Conservation (phyloP, 2,888 invertebrate genomes). For the Cabera pusaria region DNA sequence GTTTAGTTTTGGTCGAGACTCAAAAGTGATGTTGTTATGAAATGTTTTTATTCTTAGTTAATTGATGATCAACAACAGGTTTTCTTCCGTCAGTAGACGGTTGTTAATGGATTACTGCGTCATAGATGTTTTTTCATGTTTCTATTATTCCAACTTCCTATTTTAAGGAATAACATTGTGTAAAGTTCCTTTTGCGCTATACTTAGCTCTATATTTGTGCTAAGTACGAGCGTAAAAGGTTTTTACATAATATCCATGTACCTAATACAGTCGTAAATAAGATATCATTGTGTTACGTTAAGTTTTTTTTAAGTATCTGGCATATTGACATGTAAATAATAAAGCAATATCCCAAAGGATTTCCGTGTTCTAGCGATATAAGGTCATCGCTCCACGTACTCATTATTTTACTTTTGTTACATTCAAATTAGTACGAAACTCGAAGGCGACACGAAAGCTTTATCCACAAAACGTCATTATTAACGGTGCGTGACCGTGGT, state of each 20-base stretch:
- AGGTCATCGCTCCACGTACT: constrained; percentile 14
- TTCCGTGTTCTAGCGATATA: too few relatives aligned
- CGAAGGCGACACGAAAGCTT: constrained; percentile 36
- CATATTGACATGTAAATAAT: too few relatives aligned
- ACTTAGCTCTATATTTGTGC: too few relatives aligned
- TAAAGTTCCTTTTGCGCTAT: too few relatives aligned
- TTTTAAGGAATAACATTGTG: too few relatives aligned
- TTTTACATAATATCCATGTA: too few relatives aligned
- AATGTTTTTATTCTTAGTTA: constrained; percentile 15
- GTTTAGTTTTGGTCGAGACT: constrained; percentile 25
- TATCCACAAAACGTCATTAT: constrained; percentile 45
- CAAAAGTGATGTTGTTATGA: constrained; percentile 27
- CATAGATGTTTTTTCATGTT: constrained; percentile 7
- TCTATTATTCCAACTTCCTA: too few relatives aligned
- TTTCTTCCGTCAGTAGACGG: constrained; percentile 15
- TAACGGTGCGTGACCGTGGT: constrained; percentile 49
- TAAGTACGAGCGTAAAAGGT: too few relatives aligned
- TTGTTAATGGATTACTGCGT: constrained; percentile 7
- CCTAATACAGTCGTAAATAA: too few relatives aligned
- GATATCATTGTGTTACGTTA: too few relatives aligned
- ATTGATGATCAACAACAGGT: constrained; percentile 20
- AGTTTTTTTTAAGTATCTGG: too few relatives aligned
- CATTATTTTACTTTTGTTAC: constrained; percentile 13
- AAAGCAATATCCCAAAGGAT: too few relatives aligned
- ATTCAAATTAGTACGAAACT: constrained; percentile 14